Evolutionary conservation across 92 coral and sea anemone genomes (phyloP), one percentile per base, ranked within the genome.

Genomic region (Metridium senile): DNA sequence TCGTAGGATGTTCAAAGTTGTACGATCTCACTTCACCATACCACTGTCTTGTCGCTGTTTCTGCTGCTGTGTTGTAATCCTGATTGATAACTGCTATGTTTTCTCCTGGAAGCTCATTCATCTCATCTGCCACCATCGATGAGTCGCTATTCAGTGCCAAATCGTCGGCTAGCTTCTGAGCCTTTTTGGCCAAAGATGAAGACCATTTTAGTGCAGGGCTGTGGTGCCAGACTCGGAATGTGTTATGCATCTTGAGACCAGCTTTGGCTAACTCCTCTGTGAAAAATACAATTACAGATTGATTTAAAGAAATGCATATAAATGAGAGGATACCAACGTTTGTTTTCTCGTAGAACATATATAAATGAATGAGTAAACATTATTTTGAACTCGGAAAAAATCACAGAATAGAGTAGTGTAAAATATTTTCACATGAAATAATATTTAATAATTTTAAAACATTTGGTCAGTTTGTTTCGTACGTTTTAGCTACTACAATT

Each of bases 131-230:
- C 56, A 77, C 62, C 66, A 49, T 7, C 21, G 26, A 19, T 33
- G 84, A 53, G 72, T 84, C 88, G 62, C 46, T 71, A 39, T 69
- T 80, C 53, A 22, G 0, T 13, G 85, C 84, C 51, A 85, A 72
- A 27, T 66, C 78, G 8, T 76, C 72, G 26, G 91, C 97, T 31
- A 91, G 67, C 67, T 45, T 76, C 65, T 82, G 83, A 19, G 97
- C 97, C 74, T 88, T 91, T 1, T 86, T 71, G 17, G 91, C 90
- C 68, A 91, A 72, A 25, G 72, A 68, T 23, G 62, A 64, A 34
- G 97, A 91, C 97, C 97, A 91, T 70, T 62, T 88, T 13, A 91
- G 76, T 19, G 89, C 84, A 13, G 93, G 91, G 56, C 90, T 89
- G 18, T 76, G 69, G 35, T 91, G 97, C 97, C 97, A 91, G 13